Percentiles rank a stretch among this genome's conserved stretches.
phyloP scores from a whole-genome alignment of 2,113 vertebrate genomes.

The Boulengeromyrus knoepffleri region DNA sequence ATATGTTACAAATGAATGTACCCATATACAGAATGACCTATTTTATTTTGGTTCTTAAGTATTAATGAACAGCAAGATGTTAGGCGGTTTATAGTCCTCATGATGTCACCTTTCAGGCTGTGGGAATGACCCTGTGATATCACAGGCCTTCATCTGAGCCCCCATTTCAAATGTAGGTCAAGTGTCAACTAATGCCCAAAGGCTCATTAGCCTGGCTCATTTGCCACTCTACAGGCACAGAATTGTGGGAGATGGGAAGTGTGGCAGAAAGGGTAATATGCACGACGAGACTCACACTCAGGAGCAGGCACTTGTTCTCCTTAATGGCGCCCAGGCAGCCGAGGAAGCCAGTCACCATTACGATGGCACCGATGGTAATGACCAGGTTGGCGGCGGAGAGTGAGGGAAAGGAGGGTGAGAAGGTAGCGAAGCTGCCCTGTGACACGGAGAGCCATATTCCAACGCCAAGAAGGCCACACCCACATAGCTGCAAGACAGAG shows the following conservation, averaged over 20 bases:
- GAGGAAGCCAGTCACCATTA: conserved; percentile 95
- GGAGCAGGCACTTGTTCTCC: conserved; percentile 95
- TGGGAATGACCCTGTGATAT: neutral
- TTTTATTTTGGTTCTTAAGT: neutral
- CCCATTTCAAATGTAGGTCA: neutral
- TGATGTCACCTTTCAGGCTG: neutral
- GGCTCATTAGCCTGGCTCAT: neutral
- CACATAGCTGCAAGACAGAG: conserved; percentile 76
- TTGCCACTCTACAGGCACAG: neutral
- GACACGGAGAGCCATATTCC: conserved; percentile 97
- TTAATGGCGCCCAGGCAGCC: conserved; percentile 97
- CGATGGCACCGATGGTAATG: conserved; percentile 82
- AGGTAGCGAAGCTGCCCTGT: conserved; percentile 93
- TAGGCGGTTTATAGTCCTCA: neutral
- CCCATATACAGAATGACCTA: neutral
- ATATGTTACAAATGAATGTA: neutral
- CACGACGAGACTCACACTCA: conserved; percentile 75
- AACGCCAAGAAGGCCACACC: conserved; percentile 88
- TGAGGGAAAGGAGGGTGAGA: conserved; percentile 91
- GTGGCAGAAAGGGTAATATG: neutral
- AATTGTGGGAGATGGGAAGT: conserved; percentile 11
- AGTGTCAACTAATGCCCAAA: neutral
- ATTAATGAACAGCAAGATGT: neutral
- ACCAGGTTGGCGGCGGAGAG: conserved; percentile 93
- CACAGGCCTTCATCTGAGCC: neutral